phyloP scores from a whole-genome alignment of 2,113 vertebrate genomes.

The Ptilorrhoa leucosticta region DNA sequence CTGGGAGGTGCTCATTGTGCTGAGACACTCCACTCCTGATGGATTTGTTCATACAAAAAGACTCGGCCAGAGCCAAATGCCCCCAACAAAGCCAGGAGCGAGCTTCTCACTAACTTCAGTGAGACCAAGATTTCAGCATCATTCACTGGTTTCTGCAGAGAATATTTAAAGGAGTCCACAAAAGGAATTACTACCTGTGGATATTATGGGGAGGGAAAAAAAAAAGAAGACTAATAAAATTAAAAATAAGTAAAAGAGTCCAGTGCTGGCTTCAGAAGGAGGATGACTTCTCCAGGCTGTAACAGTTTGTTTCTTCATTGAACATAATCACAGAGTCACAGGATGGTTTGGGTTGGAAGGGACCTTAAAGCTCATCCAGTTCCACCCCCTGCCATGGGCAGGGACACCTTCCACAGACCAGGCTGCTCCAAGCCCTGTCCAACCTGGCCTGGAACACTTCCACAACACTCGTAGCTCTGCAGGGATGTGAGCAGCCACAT shows the following conservation, averaged over 20 bases:
- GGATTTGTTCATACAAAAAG: neutral
- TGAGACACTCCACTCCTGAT: neutral
- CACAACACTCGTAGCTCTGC: neutral
- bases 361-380: neutral
- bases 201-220: neutral
- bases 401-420: neutral
- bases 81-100: neutral
- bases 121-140: neutral
- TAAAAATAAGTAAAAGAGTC: neutral
- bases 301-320: neutral
- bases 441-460: neutral
- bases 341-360: neutral
- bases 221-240: neutral
- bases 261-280: neutral
- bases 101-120: neutral
- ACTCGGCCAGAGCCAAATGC: neutral
- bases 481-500: neutral
- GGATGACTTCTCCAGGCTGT: neutral
- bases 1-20: neutral
- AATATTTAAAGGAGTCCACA: neutral
- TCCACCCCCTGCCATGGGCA: neutral
- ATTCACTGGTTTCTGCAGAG: neutral
- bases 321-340: neutral
- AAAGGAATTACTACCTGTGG: neutral
- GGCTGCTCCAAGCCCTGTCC: neutral